Evolutionary conservation across 2,797 vertebrate genomes (phyloP), one percentile per base, ranked within the genome.

Genomic region (Carcharodon carcharias): DNA sequence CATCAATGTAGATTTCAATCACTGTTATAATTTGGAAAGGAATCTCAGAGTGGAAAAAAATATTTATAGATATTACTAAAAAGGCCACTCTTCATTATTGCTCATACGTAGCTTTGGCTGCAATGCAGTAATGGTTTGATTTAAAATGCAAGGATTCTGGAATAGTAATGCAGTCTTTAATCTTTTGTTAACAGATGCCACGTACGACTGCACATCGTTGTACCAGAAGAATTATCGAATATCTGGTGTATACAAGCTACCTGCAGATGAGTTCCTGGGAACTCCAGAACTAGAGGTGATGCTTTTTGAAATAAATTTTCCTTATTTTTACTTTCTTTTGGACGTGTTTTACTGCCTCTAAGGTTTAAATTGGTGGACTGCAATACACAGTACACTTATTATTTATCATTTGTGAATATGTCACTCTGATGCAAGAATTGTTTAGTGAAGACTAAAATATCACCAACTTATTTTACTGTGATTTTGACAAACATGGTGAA

Each of bases 121-220:
- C n/a, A 67, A 23, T 65, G 7, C 8, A 0, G 11, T 65, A 45
- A 56, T 12, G 9, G n/a, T 45, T 67, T 7, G 21, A 93, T 12
- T 67, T 93, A 93, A 69, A 73, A 73, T 45, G 31, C 12, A 1
- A 6, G 58, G 18, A 67, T 45, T 67, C 61, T 26, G 40, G 14
- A 56, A 56, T 80, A 96, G 21, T 87, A 88, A 85, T 40, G 31
- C 4, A 65, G 26, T 96, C 45, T 12, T 58, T 85, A 96, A 85
- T 65, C 45, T 61, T 58, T 40, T 65, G 26, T 82, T 88, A 40
- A 96, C 96, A 99, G 99, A 99, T 96, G 99, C 99, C 96, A 98
- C 98, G 97, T 99, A 99, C 2, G 99, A 99, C 98, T 99, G 99
- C 65, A 98, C 99, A 0, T 99, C 99, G 0, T 98, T 99, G 94